Conservation (phyloP, 2,113 vertebrate species). For the Myanophis thanlyinensis region DNA sequence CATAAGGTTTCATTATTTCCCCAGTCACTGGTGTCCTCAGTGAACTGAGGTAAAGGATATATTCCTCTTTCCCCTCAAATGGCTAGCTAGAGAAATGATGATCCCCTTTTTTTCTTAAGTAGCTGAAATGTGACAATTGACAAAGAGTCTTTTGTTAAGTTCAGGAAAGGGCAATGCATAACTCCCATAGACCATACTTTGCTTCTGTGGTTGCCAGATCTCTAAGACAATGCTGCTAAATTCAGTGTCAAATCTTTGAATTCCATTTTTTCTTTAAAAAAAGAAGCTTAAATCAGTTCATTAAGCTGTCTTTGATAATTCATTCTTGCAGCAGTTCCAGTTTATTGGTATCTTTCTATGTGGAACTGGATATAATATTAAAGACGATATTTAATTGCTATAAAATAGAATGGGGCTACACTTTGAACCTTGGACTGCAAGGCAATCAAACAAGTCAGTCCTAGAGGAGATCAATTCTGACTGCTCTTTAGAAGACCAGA, state of each 20-base stretch:
- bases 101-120: not conserved
- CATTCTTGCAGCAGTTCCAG: not conserved
- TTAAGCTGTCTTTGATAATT: not conserved
- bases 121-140: not conserved
- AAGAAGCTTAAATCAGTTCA: not conserved
- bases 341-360: not conserved
- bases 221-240: not conserved
- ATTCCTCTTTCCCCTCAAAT: not conserved
- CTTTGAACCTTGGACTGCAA: no score
- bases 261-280: not conserved
- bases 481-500: no score
- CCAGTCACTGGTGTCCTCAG: not conserved
- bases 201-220: not conserved
- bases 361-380: not conserved
- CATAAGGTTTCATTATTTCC: not conserved
- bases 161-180: not conserved
- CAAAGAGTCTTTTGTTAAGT: not conserved
- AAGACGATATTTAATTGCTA: not conserved
- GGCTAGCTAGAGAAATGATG: not conserved
- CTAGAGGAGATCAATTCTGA: no score
- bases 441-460: no score
- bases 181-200: not conserved
- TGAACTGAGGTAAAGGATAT: not conserved
- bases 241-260: not conserved
- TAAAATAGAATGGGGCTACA: not conserved